Percentiles rank a stretch among this genome's conserved stretches.
Conservation (phyloP, 2,113 vertebrate species). For the Mionectes macconnelli region DNA sequence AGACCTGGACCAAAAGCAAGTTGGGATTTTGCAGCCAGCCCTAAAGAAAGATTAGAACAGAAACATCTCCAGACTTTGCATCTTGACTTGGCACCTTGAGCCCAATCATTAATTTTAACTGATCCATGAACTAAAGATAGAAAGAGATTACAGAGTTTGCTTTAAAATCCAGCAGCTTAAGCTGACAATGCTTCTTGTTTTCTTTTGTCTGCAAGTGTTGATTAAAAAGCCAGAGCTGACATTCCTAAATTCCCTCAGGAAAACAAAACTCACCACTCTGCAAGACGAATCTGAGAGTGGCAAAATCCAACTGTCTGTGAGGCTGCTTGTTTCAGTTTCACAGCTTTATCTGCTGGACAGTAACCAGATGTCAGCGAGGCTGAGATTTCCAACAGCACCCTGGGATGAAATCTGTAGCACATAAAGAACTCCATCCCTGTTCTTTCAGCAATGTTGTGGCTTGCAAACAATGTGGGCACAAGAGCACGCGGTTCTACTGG, state of each 20-base stretch:
- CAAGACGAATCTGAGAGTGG: not conserved
- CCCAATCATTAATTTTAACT: not conserved
- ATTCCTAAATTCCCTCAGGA: conserved; percentile 22
- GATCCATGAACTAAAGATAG: not conserved
- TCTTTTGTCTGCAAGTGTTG: conserved; percentile 40
- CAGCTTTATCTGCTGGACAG: conserved; percentile 41
- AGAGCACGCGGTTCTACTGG: not conserved
- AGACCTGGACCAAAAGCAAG: not conserved
- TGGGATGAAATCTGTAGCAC: not conserved
- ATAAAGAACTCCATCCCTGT: not conserved
- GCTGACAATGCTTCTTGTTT: conserved; percentile 22
- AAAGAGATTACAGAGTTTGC: not conserved
- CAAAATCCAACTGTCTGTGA: not conserved
- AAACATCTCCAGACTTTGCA: not conserved
- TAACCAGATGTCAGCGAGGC: not conserved
- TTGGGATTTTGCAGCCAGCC: not conserved
- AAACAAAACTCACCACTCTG: not conserved
- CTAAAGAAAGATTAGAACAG: not conserved
- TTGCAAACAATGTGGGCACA: not conserved
- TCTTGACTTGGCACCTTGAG: conserved; percentile 20
- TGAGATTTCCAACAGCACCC: not conserved
- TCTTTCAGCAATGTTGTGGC: not conserved
- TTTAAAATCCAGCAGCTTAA: conserved; percentile 27
- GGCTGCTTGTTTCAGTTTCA: not conserved
- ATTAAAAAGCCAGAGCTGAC: conserved; percentile 48